Evolutionary conservation across 1,140 invertebrate genomes (phyloP).

Genomic region (Oryctes rhinoceros): DNA sequence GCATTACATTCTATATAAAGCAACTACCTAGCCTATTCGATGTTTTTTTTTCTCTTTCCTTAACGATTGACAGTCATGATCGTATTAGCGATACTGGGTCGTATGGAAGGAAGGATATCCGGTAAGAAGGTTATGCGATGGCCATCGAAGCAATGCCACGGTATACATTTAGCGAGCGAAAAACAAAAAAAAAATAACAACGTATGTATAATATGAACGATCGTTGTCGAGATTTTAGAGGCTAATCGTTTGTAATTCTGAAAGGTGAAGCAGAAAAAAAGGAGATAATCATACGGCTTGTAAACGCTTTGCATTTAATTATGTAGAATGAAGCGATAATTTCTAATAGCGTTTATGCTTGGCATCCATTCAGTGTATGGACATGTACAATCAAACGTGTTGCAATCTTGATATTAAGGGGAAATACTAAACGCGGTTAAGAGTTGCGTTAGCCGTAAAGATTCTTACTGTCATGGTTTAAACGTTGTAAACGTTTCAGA

Average conservation of each 20-base stretch:
- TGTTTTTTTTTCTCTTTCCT: conserved; percentile 16
- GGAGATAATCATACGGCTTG: neutral
- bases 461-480: too few species aligned
- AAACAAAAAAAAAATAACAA: neutral
- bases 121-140: conserved; percentile 33
- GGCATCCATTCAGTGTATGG: too few species aligned
- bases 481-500: too few species aligned
- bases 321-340: neutral
- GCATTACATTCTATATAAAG: neutral
- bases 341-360: neutral
- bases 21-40: neutral
- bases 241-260: conserved; percentile 13
- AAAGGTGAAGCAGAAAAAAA: neutral
- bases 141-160: conserved; percentile 37
- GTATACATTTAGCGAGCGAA: conserved; percentile 5
- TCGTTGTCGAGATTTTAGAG: conserved; percentile 16
- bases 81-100: conserved; percentile 30
- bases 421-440: too few species aligned
- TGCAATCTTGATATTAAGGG: too few species aligned
- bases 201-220: conserved; percentile 11
- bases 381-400: too few species aligned
- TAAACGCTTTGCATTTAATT: conserved; percentile 3
- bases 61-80: neutral
- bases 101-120: conserved; percentile 37
- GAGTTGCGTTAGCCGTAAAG: too few species aligned